A percentile compares a stretch with the other conserved stretches of the same genome.
Evolutionary conservation across 2,797 vertebrate species (phyloP).

Genomic region (Sebastes kiyomatsui): DNA sequence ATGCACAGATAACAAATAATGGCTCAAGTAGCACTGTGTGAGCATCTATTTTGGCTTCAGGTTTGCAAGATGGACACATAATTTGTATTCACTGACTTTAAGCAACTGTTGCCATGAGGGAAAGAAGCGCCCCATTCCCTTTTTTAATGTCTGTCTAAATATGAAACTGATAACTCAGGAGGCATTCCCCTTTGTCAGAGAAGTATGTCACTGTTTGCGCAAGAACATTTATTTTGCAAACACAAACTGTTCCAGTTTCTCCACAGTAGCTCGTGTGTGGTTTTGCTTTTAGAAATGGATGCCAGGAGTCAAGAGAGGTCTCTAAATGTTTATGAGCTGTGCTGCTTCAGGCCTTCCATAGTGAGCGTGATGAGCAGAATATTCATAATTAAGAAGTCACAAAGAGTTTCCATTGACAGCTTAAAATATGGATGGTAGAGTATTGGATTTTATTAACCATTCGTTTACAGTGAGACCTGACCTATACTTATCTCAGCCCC

Average conservation of each 20-base stretch:
- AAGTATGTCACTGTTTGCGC: slow-evolving; percentile 17
- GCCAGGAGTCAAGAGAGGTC: slow-evolving; percentile 11
- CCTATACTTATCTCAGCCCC: slow-evolving; percentile 13
- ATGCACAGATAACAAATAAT: slow-evolving; percentile 20
- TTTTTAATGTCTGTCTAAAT: slow-evolving; percentile 24
- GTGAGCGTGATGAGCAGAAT: background rate
- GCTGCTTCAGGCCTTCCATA: slow-evolving; percentile 12
- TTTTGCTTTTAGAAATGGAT: slow-evolving; percentile 27
- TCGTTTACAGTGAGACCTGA: background rate
- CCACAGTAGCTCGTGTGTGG: slow-evolving; percentile 3
- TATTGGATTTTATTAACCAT: background rate
- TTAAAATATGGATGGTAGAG: background rate
- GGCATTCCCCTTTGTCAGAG: slow-evolving; percentile 14
- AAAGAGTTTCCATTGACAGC: background rate
- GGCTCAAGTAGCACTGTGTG: background rate
- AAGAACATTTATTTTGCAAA: slow-evolving; percentile 22
- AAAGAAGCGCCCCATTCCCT: background rate
- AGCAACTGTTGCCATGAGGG: slow-evolving; percentile 1
- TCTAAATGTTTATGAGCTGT: slow-evolving; percentile 25
- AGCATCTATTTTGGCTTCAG: slow-evolving; percentile 15
- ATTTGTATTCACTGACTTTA: background rate
- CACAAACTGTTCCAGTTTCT: slow-evolving; percentile 39
- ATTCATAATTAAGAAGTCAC: slow-evolving; percentile 15
- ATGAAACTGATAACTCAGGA: slow-evolving; percentile 44
- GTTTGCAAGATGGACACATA: slow-evolving; percentile 28